Conservation (phyloP, 2,113 vertebrate species). For the Hemiscyllium ocellatum region DNA sequence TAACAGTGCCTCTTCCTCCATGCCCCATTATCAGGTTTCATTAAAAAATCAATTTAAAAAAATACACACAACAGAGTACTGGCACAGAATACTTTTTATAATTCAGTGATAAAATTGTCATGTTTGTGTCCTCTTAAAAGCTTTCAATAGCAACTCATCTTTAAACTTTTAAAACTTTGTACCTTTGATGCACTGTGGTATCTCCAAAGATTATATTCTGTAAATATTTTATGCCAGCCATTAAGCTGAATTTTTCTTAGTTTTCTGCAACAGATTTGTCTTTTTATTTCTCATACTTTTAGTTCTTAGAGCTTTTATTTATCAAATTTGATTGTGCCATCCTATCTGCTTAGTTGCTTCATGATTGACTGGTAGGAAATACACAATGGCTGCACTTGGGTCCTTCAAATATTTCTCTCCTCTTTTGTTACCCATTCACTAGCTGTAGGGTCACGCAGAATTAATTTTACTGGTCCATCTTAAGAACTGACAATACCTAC, state of each 20-base stretch:
- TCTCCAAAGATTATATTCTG: neutral
- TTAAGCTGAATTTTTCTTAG: neutral
- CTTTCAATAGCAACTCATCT: neutral
- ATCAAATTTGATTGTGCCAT: neutral
- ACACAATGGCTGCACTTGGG: neutral
- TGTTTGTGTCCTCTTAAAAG: neutral
- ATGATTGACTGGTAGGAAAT: neutral
- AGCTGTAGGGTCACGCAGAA: neutral
- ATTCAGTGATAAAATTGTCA: neutral
- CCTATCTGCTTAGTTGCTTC: neutral
- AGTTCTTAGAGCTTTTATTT: neutral
- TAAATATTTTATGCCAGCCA: neutral
- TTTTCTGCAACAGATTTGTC: neutral
- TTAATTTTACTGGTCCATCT: neutral
- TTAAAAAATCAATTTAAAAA: conserved; percentile 35
- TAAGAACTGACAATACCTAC: neutral
- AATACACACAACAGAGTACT: neutral
- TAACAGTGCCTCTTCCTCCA: neutral
- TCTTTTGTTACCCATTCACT: neutral
- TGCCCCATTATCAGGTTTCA: conserved; percentile 34
- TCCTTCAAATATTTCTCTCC: neutral
- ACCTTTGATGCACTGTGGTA: neutral
- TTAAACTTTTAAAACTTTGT: neutral
- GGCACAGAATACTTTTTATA: conserved; percentile 5
- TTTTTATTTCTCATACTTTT: neutral